A percentile compares a stretch with the other conserved stretches of the same genome.
These are phyloP conservation scores for Mamestra brassicae DNA, from an alignment of 2,888 invertebrate genomes.

Conservation along the genomic window DNA sequence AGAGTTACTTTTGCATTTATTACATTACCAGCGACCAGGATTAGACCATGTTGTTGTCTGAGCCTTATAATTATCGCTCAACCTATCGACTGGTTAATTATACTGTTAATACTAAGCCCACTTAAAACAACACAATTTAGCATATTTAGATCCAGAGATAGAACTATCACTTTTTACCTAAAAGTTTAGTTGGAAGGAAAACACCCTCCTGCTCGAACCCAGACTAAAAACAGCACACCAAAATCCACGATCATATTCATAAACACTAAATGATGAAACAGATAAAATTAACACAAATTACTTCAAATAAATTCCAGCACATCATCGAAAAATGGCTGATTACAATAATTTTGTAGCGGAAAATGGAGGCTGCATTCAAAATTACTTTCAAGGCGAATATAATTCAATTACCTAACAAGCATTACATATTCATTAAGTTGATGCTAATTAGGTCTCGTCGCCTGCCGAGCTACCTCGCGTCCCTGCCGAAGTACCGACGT, in stretches of 20 bases:
- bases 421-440: conserved; percentile 81
- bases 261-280: not conserved
- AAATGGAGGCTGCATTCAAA: conserved; percentile 66
- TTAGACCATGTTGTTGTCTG: too few relatives aligned
- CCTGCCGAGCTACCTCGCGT: conserved; percentile 47
- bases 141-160: too few relatives aligned
- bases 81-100: too few relatives aligned
- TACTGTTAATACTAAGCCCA: too few relatives aligned
- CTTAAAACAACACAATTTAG: too few relatives aligned
- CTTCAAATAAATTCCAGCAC: conserved; percentile 19
- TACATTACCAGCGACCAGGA: too few relatives aligned
- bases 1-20: too few relatives aligned
- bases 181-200: not conserved
- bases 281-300: conserved; percentile 10
- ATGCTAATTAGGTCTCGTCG: conserved; percentile 75
- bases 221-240: not conserved
- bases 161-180: too few relatives aligned
- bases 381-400: conserved; percentile 71
- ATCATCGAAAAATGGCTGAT: conserved; percentile 29
- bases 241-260: not conserved
- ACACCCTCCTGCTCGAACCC: not conserved
- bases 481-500: conserved; percentile 37
- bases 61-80: too few relatives aligned
- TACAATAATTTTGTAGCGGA: conserved; percentile 41
- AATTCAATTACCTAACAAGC: conserved; percentile 76